Percentiles rank a stretch among this genome's conserved stretches.
Evolutionary conservation across 1,140 invertebrate species (phyloP).

Genomic region (Drosophila repletoides): DNA sequence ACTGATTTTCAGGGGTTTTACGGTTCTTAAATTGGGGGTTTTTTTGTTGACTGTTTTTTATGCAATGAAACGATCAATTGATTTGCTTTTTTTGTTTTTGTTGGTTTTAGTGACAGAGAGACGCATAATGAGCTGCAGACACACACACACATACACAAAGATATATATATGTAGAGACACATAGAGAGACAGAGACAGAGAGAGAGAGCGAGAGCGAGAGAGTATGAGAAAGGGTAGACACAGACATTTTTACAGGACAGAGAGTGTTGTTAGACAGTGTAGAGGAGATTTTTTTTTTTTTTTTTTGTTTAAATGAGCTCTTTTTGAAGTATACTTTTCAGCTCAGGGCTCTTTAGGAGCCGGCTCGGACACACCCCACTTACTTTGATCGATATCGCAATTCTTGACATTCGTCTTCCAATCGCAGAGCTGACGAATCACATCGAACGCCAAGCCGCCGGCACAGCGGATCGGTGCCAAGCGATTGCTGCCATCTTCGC

Average conservation of each 20-base stretch:
- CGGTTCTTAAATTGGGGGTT: constrained; percentile 24
- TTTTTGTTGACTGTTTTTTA: constrained; percentile 22
- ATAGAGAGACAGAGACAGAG: constrained; percentile 18
- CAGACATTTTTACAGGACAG: constrained; percentile 22
- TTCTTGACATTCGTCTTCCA: constrained; percentile 98
- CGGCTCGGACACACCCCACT: constrained; percentile 82
- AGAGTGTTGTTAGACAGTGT: constrained; percentile 37
- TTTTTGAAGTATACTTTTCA: constrained; percentile 42
- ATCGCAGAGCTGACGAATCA: constrained; percentile 96
- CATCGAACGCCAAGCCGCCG: constrained; percentile 95
- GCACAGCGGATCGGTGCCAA: constrained; percentile 94
- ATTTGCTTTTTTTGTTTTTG: constrained; percentile 25
- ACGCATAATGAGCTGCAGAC: constrained; percentile 29
- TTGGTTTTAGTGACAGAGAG: constrained; percentile 58
- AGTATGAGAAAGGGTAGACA: constrained; percentile 4
- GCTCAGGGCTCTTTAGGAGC: constrained; percentile 22
- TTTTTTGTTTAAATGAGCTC: no score
- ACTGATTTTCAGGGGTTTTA: constrained; percentile 19
- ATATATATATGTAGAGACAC: constrained; percentile 23
- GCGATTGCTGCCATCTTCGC: constrained; percentile 91
- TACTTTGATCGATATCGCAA: constrained; percentile 96
- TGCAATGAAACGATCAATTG: constrained; percentile 65
- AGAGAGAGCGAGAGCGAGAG: constrained; percentile 1
- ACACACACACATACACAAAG: constrained; percentile 27
- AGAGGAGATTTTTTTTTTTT: constrained; percentile 20